These are phyloP conservation scores for Cepaea nemoralis DNA, from an alignment of 1,140 invertebrate genomes.

Conservation along the genomic window DNA sequence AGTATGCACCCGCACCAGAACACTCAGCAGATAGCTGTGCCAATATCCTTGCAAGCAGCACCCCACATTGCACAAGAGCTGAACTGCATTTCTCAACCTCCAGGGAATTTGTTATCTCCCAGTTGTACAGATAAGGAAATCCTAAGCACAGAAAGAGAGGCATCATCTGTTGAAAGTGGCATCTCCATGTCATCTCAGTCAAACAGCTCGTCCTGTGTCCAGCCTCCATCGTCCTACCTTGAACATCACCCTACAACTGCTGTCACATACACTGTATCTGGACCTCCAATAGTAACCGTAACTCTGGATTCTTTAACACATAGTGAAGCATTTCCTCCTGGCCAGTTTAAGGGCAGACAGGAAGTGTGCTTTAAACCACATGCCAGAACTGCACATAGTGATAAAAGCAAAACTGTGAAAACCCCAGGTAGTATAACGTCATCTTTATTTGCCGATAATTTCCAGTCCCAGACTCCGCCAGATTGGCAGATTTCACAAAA, in stretches of 20 bases:
- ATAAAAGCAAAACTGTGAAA: not conserved
- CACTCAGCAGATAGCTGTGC: slow-evolving; percentile 14
- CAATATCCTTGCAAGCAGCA: not conserved
- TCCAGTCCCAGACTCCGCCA: not conserved
- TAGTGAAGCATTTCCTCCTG: slow-evolving; percentile 30
- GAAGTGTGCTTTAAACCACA: slow-evolving; percentile 17
- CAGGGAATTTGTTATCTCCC: not conserved
- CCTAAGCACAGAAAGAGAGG: not conserved
- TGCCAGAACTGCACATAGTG: not conserved
- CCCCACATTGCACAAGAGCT: not conserved
- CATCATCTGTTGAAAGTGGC: not conserved
- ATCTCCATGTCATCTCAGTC: not conserved
- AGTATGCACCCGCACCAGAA: slow-evolving; percentile 22
- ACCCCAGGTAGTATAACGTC: not conserved
- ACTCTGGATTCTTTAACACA: slow-evolving; percentile 35
- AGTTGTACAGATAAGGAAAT: not conserved
- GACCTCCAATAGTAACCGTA: slow-evolving; percentile 38
- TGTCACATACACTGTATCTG: slow-evolving; percentile 17
- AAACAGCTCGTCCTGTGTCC: too few relatives aligned
- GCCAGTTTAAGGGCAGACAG: not conserved
- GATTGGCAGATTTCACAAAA: slow-evolving; percentile 2
- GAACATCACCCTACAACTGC: slow-evolving; percentile 14
- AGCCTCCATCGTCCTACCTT: not conserved
- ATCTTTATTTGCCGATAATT: not conserved
- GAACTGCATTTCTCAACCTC: not conserved